These are phyloP conservation scores for Lycia hirtaria DNA, from an alignment of 2,888 invertebrate species.

Conservation along the genomic window DNA sequence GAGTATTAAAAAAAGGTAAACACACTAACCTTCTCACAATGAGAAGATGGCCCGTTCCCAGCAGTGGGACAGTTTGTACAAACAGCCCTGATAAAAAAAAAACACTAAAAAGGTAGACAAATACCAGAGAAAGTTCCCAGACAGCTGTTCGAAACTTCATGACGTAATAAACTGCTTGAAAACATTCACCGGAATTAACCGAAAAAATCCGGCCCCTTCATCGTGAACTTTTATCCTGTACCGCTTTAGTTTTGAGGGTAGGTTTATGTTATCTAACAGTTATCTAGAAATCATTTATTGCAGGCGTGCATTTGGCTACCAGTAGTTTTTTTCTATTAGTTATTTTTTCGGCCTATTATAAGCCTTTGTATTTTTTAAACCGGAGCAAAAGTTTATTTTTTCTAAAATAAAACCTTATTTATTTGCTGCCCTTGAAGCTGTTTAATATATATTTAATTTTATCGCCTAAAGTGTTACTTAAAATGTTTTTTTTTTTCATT, in stretches of 20 bases:
- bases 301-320: not conserved
- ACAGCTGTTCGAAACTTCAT: conserved; percentile 56
- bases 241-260: conserved; percentile 53
- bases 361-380: too few relatives aligned
- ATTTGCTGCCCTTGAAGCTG: too few relatives aligned
- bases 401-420: too few relatives aligned
- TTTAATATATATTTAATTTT: too few relatives aligned
- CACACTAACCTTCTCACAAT: too few relatives aligned
- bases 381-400: too few relatives aligned
- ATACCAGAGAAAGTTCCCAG: conserved; percentile 47
- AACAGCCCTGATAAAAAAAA: too few relatives aligned
- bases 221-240: conserved; percentile 23
- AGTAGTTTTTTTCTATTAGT: not conserved
- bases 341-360: too few relatives aligned
- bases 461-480: too few relatives aligned
- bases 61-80: too few relatives aligned
- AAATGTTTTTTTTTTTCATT: not conserved
- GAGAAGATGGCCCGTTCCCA: too few relatives aligned
- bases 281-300: not conserved
- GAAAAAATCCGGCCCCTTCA: conserved; percentile 38
- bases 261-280: conserved; percentile 17
- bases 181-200: conserved; percentile 49
- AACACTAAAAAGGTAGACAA: conserved; percentile 21
- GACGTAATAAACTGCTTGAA: conserved; percentile 54
- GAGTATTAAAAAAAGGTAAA: too few relatives aligned